Percentiles rank a stretch among this genome's conserved stretches.
phyloP scores from a whole-genome alignment of 2,888 invertebrate species.

The Hypselothyrea guttata region DNA sequence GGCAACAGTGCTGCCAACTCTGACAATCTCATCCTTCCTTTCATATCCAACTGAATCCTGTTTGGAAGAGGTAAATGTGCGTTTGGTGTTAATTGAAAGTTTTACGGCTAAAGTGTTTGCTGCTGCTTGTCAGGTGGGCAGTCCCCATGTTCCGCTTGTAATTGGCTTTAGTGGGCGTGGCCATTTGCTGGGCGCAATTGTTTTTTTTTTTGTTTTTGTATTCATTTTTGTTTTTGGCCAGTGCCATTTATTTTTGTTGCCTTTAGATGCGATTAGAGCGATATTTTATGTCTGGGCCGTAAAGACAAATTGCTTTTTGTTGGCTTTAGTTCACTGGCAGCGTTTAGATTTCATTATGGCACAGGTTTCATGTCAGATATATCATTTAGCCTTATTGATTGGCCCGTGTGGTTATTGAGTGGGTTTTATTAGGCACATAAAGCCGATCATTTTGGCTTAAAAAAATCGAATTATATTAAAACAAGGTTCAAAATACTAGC shows the following conservation, averaged over 20 bases:
- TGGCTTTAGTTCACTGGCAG: conserved; percentile 6
- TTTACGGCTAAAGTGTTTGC: conserved; percentile 56
- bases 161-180: conserved; percentile 53
- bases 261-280: conserved; percentile 35
- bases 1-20: no score
- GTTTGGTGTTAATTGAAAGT: conserved; percentile 67
- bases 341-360: conserved; percentile 9
- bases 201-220: no score
- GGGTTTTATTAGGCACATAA: no score
- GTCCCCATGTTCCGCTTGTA: conserved; percentile 27
- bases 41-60: conserved; percentile 16
- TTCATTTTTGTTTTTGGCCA: neutral
- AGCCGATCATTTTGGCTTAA: no score
- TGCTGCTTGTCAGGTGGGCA: conserved; percentile 9
- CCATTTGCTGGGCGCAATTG: conserved; percentile 7
- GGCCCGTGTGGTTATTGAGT: no score
- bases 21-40: neutral
- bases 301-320: conserved; percentile 52
- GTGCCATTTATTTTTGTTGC: neutral
- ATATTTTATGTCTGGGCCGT: conserved; percentile 13
- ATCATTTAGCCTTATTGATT: no score
- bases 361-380: conserved; percentile 16
- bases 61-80: conserved; percentile 61
- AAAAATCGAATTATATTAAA: no score
- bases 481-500: no score